A percentile compares a stretch with the other conserved stretches of the same genome.
These are phyloP conservation scores for Pangasius larnaudii DNA, from an alignment of 2,797 vertebrate genomes.

Conservation along the genomic window DNA sequence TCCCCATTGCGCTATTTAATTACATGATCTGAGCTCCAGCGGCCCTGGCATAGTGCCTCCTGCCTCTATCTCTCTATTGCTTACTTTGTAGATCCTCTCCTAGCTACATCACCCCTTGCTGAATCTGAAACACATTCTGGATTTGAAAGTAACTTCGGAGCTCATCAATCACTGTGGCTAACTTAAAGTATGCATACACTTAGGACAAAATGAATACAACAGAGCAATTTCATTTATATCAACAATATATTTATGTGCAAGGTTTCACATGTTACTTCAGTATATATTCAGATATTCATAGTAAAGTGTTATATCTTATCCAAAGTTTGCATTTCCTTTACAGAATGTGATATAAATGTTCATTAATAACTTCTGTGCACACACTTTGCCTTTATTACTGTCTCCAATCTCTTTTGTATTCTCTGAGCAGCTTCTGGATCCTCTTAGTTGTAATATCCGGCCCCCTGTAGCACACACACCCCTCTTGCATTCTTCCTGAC, in stretches of 20 bases:
- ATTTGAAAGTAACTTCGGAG: background rate
- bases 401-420: background rate
- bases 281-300: background rate
- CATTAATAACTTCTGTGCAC: background rate
- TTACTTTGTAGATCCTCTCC: slow-evolving; percentile 23
- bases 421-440: background rate
- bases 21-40: slow-evolving; percentile 69
- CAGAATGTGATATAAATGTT: background rate
- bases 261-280: background rate
- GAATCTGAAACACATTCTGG: background rate
- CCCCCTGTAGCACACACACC: no score
- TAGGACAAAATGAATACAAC: background rate
- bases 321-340: background rate
- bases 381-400: background rate
- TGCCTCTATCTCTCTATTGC: background rate
- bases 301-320: background rate
- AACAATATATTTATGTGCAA: background rate
- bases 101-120: background rate
- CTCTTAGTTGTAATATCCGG: background rate
- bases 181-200: background rate
- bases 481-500: slow-evolving; percentile 1
- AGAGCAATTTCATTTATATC: background rate
- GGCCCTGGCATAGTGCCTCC: slow-evolving; percentile 64
- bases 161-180: background rate
- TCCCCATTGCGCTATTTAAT: slow-evolving; percentile 73